Evolutionary conservation across 2,888 invertebrate species (phyloP).

Genomic region (Netelia inedita): DNA sequence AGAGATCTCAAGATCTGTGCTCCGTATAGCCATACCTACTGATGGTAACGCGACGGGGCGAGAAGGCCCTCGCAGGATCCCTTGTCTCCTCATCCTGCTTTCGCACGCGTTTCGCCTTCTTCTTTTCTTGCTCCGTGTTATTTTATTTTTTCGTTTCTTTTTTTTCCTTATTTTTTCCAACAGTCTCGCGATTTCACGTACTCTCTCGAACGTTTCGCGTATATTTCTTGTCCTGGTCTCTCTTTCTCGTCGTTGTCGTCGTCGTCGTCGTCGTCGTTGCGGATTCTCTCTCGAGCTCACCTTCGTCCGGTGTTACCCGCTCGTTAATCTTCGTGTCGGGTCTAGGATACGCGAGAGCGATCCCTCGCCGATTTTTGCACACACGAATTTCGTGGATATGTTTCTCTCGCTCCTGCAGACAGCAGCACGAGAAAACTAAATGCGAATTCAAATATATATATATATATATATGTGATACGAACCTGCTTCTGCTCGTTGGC

Average conservation of each 20-base stretch:
- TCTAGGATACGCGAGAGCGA: constrained; percentile 68
- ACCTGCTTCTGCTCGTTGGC: constrained; percentile 40
- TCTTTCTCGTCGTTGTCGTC: neutral
- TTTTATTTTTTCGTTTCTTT: constrained; percentile 29
- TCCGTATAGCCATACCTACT: constrained; percentile 51
- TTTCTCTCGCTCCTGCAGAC: constrained; percentile 32
- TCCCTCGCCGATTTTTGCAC: constrained; percentile 65
- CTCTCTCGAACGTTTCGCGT: constrained; percentile 40
- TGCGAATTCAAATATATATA: constrained; percentile 22
- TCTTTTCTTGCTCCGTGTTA: constrained; percentile 44
- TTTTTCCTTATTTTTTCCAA: constrained; percentile 43
- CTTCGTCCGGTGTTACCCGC: constrained; percentile 62
- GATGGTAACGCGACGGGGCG: constrained; percentile 57
- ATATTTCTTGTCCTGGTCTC: constrained; percentile 26
- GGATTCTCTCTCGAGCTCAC: constrained; percentile 36
- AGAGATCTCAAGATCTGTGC: constrained; percentile 60
- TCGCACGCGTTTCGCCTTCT: constrained; percentile 64
- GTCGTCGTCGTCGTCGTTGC: neutral
- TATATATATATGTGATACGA: constrained; percentile 26
- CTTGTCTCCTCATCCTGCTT: constrained; percentile 63
- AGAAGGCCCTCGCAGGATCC: constrained; percentile 57
- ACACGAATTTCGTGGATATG: constrained; percentile 59
- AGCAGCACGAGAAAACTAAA: constrained; percentile 43
- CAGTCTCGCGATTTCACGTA: constrained; percentile 39
- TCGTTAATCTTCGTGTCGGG: constrained; percentile 68